Percentiles rank a stretch among this genome's conserved stretches.
Conservation (phyloP, 1,140 invertebrate genomes). For the Rhopalosiphum padi region DNA sequence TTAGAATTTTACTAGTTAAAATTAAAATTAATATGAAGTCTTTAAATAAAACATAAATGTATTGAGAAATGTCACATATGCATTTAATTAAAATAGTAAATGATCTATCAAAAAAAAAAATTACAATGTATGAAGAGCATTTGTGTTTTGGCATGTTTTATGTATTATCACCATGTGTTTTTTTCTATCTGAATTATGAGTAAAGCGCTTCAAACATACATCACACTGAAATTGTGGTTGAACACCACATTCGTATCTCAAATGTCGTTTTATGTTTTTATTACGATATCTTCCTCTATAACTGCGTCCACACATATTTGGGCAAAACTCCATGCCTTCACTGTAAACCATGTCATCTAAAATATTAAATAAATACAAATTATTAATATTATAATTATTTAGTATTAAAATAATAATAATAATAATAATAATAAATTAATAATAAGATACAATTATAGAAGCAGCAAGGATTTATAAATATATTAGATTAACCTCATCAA, state of each 20-base stretch:
- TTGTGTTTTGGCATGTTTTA: background rate
- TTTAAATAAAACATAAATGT: background rate
- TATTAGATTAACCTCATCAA: background rate
- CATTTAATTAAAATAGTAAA: background rate
- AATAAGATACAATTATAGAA: background rate
- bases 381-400: background rate
- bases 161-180: conserved; percentile 59
- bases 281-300: conserved; percentile 58
- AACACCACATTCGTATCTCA: conserved; percentile 64
- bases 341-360: conserved; percentile 1
- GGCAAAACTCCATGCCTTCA: conserved; percentile 41
- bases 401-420: background rate
- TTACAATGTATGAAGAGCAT: background rate
- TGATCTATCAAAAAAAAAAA: background rate
- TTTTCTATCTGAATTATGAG: conserved; percentile 59
- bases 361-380: background rate
- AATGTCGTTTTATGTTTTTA: conserved; percentile 65
- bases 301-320: conserved; percentile 50
- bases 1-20: background rate
- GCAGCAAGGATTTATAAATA: background rate
- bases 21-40: background rate
- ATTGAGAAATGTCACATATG: background rate
- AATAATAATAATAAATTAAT: background rate
- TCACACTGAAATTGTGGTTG: conserved; percentile 64
- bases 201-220: conserved; percentile 62